A percentile compares a stretch with the other conserved stretches of the same genome.
phyloP scores from a whole-genome alignment of 2,113 vertebrate species.

The Elanoides forficatus region DNA sequence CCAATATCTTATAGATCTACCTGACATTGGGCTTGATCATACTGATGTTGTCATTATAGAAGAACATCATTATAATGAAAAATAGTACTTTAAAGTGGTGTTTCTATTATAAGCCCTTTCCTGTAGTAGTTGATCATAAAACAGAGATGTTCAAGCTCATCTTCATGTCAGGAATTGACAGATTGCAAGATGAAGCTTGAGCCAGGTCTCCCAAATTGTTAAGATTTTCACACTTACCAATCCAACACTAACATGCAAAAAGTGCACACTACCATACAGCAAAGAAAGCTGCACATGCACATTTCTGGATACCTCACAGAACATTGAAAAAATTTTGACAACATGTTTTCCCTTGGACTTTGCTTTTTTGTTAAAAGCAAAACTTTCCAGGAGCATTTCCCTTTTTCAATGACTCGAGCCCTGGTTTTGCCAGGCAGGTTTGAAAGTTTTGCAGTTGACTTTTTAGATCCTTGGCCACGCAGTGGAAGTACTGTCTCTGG shows the following conservation, averaged over 20 bases:
- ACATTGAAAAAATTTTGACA: not conserved
- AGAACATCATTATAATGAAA: not conserved
- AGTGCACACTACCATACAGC: fast-evolving
- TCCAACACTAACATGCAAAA: not conserved
- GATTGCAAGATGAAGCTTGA: not conserved
- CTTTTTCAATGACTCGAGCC: not conserved
- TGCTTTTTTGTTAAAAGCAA: not conserved
- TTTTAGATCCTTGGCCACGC: not conserved
- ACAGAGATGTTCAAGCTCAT: not conserved
- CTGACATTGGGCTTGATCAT: not conserved
- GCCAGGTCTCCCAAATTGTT: not conserved
- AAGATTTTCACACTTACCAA: not conserved
- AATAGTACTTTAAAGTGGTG: not conserved
- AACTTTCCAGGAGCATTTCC: not conserved
- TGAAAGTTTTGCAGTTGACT: not conserved
- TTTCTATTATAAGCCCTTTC: not conserved
- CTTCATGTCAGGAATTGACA: not conserved
- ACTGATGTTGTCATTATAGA: not conserved
- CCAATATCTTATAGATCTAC: not conserved
- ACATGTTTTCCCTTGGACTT: not conserved
- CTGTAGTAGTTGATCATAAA: conserved; percentile 5
- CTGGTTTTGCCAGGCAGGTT: not conserved
- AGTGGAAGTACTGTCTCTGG: not conserved
- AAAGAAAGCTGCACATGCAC: not conserved
- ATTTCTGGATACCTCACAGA: not conserved